These are phyloP conservation scores for Pherbina coryleti DNA, from an alignment of 2,888 invertebrate species.

Conservation along the genomic window DNA sequence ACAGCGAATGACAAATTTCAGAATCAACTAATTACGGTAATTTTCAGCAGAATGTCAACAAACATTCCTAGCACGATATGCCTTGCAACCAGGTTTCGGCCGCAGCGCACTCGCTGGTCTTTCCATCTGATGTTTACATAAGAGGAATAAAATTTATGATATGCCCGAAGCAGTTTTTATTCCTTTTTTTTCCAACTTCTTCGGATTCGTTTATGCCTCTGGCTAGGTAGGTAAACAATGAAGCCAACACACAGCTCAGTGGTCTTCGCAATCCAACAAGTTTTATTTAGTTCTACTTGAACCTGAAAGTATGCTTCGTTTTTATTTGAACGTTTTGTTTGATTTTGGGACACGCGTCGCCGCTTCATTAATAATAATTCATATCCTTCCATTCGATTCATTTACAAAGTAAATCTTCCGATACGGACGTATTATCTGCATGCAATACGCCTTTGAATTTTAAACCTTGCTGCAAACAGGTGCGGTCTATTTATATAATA, in stretches of 20 bases:
- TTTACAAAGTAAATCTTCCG: constrained; percentile 41
- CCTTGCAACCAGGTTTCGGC: not conserved
- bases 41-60: constrained; percentile 64
- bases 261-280: not conserved
- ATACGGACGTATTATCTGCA: constrained; percentile 30
- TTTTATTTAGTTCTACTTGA: constrained; percentile 44
- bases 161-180: constrained; percentile 9
- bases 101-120: not conserved
- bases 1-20: constrained; percentile 36
- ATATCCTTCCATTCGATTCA: constrained; percentile 45
- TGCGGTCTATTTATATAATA: constrained; percentile 38
- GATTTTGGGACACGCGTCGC: constrained; percentile 51
- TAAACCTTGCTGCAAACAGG: constrained; percentile 39
- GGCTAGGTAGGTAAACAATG: not conserved
- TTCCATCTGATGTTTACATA: constrained; percentile 60
- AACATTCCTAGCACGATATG: constrained; percentile 49
- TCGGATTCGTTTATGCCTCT: not conserved
- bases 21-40: constrained; percentile 66
- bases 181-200: not conserved
- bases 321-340: constrained; percentile 3
- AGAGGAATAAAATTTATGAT: constrained; percentile 46
- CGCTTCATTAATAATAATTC: constrained; percentile 54
- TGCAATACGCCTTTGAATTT: constrained; percentile 8
- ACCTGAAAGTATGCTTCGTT: constrained; percentile 38
- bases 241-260: not conserved